Conservation (phyloP, 2,113 vertebrate species). For the Erinaceus europaeus region DNA sequence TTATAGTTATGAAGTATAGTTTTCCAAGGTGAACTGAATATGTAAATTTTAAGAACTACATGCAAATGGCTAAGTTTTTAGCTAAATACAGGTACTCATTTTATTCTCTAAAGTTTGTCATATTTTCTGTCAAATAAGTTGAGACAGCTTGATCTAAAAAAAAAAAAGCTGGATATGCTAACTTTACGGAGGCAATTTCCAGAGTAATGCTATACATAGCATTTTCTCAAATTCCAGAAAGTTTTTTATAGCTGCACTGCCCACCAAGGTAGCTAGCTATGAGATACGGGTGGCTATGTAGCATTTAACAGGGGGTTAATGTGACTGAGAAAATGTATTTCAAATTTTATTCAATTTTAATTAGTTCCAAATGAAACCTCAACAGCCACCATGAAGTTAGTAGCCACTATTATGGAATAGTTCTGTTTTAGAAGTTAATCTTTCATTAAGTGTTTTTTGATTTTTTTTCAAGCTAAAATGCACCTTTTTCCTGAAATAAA, state of each 20-base stretch:
- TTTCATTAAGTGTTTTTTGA: neutral
- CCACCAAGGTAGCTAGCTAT: neutral
- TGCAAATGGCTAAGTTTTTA: neutral
- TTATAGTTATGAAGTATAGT: neutral
- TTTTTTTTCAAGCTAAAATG: neutral
- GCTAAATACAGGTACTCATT: neutral
- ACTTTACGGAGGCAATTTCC: neutral
- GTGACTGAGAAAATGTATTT: neutral
- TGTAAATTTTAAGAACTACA: neutral
- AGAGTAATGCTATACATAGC: neutral
- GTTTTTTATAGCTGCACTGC: neutral
- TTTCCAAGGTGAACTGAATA: neutral
- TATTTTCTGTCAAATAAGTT: neutral
- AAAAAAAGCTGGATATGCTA: neutral
- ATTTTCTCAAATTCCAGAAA: neutral
- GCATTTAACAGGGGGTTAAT: neutral
- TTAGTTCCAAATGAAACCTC: slow-evolving; percentile 8
- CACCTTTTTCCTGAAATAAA: neutral
- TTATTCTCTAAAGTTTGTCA: neutral
- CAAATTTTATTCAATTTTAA: slow-evolving; percentile 14
- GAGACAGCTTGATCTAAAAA: neutral
- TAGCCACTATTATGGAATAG: neutral
- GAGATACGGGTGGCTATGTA: neutral
- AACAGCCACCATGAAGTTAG: neutral
- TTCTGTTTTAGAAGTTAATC: neutral